Evolutionary conservation across 2,888 invertebrate species (phyloP), one percentile per base, ranked within the genome.

Genomic region (Acleris laterana): DNA sequence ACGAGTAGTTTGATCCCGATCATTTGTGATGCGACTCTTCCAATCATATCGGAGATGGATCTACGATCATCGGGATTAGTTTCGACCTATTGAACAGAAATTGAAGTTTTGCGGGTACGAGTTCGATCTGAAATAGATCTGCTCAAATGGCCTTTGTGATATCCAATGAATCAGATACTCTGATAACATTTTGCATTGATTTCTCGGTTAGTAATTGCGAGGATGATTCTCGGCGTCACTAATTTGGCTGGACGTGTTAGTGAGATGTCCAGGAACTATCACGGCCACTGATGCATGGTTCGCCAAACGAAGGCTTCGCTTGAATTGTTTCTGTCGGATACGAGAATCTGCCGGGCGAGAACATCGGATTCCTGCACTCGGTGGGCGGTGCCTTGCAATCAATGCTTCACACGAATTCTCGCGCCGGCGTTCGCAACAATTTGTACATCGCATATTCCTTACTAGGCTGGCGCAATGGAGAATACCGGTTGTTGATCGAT

Each of bases 41-140:
- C 51, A 66, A 66, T 60, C 55, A 65, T 66, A 57, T 66, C 62
- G 32, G 46, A 62, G 65, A 61, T 65, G 65, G 50, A 65, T 64
- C 64, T 55, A 56, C 50, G 51, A 51, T 50, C 22, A 44, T 65
- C 32, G 51, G 56, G 32, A 66, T 66, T 66, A 66, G 51, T 52
- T 25, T 57, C 62, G 61, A 46, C 61, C 66, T 57, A 66, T 66
- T 66, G 66, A 62, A 57, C 62, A 51, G 19, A 38, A 56, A 62
- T 66, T 62, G 66, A 66, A 62, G 61, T 65, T 57, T 56, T 51
- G 56, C 51, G 48, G 56, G 55, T 56, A 57, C 62, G 38, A 66
- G 55, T 60, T 64, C 42, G 61, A 66, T 57, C 61, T 66, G 62
- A 62, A 62, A 66, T 51, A 52, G 66, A 62, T 62, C 57, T 32